Evolutionary conservation across 2,113 vertebrate species (phyloP).

Genomic region (Piprites chloris): DNA sequence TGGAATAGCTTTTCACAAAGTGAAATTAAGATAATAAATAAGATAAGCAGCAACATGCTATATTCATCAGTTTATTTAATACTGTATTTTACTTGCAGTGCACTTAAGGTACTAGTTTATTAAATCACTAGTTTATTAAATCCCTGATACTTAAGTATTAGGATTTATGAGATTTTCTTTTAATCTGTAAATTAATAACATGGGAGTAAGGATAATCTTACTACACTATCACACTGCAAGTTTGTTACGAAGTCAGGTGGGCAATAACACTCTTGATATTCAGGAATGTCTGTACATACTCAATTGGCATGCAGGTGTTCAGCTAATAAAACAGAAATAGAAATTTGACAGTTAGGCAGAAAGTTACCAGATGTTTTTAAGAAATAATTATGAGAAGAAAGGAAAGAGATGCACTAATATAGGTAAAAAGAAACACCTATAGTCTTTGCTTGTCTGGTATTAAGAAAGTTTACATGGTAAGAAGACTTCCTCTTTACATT

Average conservation of each 20-base stretch:
- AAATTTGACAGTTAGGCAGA: slow-evolving; percentile 14
- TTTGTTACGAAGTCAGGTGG: not conserved
- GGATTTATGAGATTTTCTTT: not conserved
- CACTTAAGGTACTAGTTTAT: too few species aligned
- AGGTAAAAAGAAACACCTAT: not conserved
- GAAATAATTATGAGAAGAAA: not conserved
- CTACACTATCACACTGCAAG: not conserved
- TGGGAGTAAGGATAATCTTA: not conserved
- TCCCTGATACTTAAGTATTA: too few species aligned
- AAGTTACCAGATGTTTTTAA: slow-evolving; percentile 28
- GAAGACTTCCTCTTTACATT: not conserved
- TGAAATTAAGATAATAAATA: not conserved
- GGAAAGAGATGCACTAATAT: not conserved
- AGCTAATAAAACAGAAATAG: slow-evolving; percentile 42
- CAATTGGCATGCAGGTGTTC: slow-evolving; percentile 50
- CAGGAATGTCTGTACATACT: slow-evolving; percentile 6
- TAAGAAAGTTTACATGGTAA: not conserved
- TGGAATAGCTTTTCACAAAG: not conserved
- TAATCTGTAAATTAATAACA: not conserved
- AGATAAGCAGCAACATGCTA: not conserved
- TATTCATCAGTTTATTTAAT: not conserved
- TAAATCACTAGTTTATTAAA: too few species aligned
- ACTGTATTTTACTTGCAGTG: not conserved
- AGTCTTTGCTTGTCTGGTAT: not conserved
- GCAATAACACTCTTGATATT: not conserved